Evolutionary conservation across 2,888 invertebrate genomes (phyloP).

Genomic region (Tiliacea aurago): DNA sequence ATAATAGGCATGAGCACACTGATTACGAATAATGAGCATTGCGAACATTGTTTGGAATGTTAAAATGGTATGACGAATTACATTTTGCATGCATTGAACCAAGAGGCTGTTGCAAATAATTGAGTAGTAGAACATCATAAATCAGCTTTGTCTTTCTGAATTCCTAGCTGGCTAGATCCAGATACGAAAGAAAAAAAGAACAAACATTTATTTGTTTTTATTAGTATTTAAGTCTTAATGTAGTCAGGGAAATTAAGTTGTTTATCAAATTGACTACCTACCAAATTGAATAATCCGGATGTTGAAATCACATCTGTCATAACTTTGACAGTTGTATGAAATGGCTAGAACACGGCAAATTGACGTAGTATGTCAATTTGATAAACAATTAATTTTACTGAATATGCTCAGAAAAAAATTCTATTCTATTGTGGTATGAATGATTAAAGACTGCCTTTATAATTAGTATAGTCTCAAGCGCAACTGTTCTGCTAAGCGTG

Average conservation of each 20-base stretch:
- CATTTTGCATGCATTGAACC: slow-evolving; percentile 1
- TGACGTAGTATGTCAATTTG: neutral
- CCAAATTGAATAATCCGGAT: neutral
- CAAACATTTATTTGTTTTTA: neutral
- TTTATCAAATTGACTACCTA: neutral
- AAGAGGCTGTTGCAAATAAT: neutral
- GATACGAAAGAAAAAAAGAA: neutral
- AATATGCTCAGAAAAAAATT: neutral
- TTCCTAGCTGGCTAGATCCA: neutral
- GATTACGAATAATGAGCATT: slow-evolving; percentile 30
- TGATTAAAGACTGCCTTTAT: neutral
- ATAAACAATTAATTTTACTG: neutral
- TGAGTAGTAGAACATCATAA: neutral
- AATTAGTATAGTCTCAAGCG: neutral
- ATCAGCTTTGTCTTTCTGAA: too few relatives aligned
- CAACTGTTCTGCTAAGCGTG: neutral
- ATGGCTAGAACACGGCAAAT: neutral
- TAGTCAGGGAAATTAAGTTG: neutral
- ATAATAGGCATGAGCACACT: slow-evolving; percentile 37
- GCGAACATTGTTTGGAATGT: slow-evolving; percentile 34
- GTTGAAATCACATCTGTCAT: neutral
- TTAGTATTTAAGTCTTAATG: neutral
- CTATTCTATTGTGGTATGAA: neutral
- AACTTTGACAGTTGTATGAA: neutral
- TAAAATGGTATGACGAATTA: slow-evolving; percentile 31